Conservation (phyloP, 2,113 vertebrate genomes). For the Cichladusa arquata region DNA sequence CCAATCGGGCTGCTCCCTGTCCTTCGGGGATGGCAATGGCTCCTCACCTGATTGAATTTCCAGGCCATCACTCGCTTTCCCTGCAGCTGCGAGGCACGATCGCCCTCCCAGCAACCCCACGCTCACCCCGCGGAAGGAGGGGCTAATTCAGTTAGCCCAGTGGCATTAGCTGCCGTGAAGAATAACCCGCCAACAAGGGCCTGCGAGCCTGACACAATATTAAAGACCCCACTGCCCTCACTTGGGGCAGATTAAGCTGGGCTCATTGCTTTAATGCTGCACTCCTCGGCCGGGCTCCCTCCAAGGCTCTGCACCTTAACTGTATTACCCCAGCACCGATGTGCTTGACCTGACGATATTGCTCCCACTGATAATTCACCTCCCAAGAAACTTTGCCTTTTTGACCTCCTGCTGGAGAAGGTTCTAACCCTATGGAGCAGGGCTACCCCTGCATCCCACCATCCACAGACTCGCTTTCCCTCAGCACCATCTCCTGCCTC, state of each 20-base stretch:
- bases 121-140: constrained; percentile 77
- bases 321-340: constrained; percentile 83
- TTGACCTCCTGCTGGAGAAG: constrained; percentile 78
- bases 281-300: constrained; percentile 69
- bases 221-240: constrained; percentile 84
- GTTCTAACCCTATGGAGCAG: constrained; percentile 10
- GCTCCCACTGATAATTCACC: constrained; percentile 85
- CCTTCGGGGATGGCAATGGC: constrained; percentile 50
- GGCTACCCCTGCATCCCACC: neutral
- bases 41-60: constrained; percentile 83
- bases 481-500: neutral
- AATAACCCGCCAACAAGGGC: constrained; percentile 79
- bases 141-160: constrained; percentile 91
- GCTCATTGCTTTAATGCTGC: constrained; percentile 85
- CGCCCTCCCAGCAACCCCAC: constrained; percentile 83
- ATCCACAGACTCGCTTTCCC: fast-evolving
- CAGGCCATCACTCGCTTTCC: constrained; percentile 68
- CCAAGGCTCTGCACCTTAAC: constrained; percentile 82
- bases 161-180: constrained; percentile 83
- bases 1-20: constrained; percentile 18
- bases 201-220: constrained; percentile 78
- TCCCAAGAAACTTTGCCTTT: constrained; percentile 88
- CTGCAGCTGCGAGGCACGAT: constrained; percentile 80
- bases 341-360: constrained; percentile 75
- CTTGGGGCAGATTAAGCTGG: constrained; percentile 87